Percentiles rank a stretch among this genome's conserved stretches.
These are phyloP conservation scores for Dendrolimus kikuchii DNA, from an alignment of 1,140 invertebrate species.

Conservation along the genomic window DNA sequence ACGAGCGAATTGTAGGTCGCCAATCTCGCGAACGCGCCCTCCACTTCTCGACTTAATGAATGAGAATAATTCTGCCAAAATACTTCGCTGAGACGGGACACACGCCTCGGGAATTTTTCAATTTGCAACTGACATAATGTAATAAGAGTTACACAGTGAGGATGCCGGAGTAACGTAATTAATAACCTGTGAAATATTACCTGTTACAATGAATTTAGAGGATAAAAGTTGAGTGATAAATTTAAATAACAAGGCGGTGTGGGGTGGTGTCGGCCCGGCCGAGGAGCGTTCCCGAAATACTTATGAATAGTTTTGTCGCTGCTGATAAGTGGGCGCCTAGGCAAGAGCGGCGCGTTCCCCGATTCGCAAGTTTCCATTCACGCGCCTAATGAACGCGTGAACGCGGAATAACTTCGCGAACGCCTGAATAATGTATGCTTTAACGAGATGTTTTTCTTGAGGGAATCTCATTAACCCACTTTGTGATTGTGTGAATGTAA, in stretches of 20 bases:
- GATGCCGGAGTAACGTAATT: constrained; percentile 64
- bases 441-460: constrained; percentile 72
- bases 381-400: constrained; percentile 66
- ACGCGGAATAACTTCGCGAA: constrained; percentile 64
- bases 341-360: constrained; percentile 24
- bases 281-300: constrained; percentile 44
- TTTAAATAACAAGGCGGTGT: constrained; percentile 62
- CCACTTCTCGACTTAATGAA: constrained; percentile 67
- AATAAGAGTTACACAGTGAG: constrained; percentile 68
- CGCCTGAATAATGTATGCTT: constrained; percentile 69
- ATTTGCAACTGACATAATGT: constrained; percentile 71
- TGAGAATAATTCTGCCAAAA: constrained; percentile 71
- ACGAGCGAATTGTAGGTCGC: constrained; percentile 61
- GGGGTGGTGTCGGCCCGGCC: constrained; percentile 11
- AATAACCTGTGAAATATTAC: constrained; percentile 71
- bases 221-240: constrained; percentile 71
- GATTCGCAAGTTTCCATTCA: constrained; percentile 56
- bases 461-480: constrained; percentile 69
- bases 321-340: constrained; percentile 57
- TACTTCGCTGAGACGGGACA: constrained; percentile 68
- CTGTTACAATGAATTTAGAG: constrained; percentile 69
- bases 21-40: constrained; percentile 56
- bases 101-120: constrained; percentile 70
- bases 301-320: constrained; percentile 59
- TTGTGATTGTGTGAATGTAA: constrained; percentile 68